Evolutionary conservation across 2,888 invertebrate species (phyloP).

Genomic region (Hydrotaea diabolus): DNA sequence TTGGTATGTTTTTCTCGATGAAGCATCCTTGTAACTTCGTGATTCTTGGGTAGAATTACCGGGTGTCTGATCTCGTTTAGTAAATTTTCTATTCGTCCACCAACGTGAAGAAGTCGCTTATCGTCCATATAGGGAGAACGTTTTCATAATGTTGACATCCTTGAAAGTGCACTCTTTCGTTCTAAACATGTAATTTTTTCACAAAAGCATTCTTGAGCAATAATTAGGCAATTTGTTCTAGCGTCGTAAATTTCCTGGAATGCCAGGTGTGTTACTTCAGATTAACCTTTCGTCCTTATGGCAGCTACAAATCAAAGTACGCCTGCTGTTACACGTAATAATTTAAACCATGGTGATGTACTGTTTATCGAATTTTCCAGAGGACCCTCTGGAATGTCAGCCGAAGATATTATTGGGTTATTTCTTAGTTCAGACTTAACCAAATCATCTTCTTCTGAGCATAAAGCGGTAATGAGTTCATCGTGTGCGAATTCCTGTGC

Average conservation of each 20-base stretch:
- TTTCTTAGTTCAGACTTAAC: neutral
- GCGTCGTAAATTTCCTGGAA: neutral
- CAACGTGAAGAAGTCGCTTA: conserved; percentile 39
- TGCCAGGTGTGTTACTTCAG: neutral
- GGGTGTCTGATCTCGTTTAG: neutral
- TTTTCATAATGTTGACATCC: too few species aligned
- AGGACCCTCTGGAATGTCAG: neutral
- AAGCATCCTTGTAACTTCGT: too few species aligned
- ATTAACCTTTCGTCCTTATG: neutral
- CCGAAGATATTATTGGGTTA: neutral
- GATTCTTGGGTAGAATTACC: too few species aligned
- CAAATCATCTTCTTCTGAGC: neutral
- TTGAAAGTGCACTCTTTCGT: neutral
- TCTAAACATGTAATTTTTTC: neutral
- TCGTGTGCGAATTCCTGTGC: neutral
- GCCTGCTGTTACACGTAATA: neutral
- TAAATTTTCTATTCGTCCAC: conserved; percentile 51
- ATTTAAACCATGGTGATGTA: neutral
- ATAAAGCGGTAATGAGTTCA: neutral
- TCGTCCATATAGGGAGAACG: conserved; percentile 55
- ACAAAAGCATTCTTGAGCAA: neutral
- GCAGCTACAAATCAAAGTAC: neutral
- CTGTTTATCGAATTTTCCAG: neutral
- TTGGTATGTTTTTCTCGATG: conserved; percentile 27
- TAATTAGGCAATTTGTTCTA: neutral